Evolutionary conservation across 2,888 invertebrate genomes (phyloP).

Genomic region (Sminthurinus aureus): DNA sequence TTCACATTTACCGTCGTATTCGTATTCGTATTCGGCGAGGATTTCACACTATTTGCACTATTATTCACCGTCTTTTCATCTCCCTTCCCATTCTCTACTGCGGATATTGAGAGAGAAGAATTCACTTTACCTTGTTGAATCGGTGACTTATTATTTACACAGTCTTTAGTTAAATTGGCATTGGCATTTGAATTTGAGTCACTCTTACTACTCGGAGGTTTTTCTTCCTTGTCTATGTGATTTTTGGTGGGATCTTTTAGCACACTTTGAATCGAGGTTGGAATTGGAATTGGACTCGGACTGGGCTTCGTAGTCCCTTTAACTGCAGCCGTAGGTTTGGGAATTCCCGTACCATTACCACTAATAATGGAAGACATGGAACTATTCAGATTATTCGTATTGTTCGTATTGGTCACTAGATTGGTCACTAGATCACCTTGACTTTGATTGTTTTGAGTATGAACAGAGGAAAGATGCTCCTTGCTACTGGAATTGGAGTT

Average conservation of each 20-base stretch:
- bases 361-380: slow-evolving; percentile 50
- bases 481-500: neutral
- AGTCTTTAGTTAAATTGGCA: too few species aligned
- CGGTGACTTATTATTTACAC: too few species aligned
- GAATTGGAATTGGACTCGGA: slow-evolving; percentile 27
- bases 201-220: neutral
- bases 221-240: neutral
- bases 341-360: slow-evolving; percentile 71
- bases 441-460: slow-evolving; percentile 27
- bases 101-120: neutral
- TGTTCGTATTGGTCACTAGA: neutral
- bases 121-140: neutral
- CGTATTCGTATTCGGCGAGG: too few species aligned
- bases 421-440: slow-evolving; percentile 39
- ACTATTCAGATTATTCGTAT: slow-evolving; percentile 29
- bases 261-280: neutral
- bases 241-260: slow-evolving; percentile 21
- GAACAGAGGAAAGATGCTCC: slow-evolving; percentile 28
- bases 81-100: neutral
- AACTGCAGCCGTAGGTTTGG: slow-evolving; percentile 90
- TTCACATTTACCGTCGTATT: slow-evolving; percentile 12
- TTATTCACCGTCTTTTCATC: neutral
- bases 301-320: slow-evolving; percentile 81
- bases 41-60: neutral
- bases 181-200: too few species aligned